phyloP scores from a whole-genome alignment of 2,113 vertebrate species.

The Urocitellus parryii region DNA sequence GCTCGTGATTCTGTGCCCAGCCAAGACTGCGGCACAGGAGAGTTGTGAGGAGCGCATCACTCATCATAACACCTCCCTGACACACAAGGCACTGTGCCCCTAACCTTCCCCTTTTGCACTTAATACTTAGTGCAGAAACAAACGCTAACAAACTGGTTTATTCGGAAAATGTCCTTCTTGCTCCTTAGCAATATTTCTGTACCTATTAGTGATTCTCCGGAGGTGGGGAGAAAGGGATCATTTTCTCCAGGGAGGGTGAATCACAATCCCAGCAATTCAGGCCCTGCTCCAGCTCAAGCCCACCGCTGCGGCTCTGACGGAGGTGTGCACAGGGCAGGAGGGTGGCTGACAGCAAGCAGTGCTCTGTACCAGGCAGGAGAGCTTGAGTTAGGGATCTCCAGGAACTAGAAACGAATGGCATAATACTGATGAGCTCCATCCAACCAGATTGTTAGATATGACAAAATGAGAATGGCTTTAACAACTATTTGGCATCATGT shows the following conservation, averaged over 20 bases:
- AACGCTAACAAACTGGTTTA: background rate
- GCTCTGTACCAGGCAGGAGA: background rate
- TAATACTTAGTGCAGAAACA: too few relatives aligned
- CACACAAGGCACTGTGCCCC: background rate
- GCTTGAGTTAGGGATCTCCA: background rate
- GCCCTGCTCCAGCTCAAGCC: background rate
- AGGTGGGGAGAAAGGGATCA: background rate
- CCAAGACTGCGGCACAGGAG: too few relatives aligned
- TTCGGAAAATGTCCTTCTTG: background rate
- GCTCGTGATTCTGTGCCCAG: too few relatives aligned
- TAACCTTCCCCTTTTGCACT: too few relatives aligned
- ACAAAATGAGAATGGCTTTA: slow-evolving; percentile 51
- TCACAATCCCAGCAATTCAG: background rate
- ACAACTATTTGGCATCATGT: slow-evolving; percentile 68
- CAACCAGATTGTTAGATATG: slow-evolving; percentile 61
- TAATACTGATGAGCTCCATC: slow-evolving; percentile 78
- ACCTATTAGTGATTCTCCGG: background rate
- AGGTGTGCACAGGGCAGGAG: too few relatives aligned
- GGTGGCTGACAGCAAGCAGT: background rate
- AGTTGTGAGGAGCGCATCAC: background rate
- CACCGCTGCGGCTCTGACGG: rapidly evolving
- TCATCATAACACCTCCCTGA: too few relatives aligned
- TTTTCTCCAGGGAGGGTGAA: background rate
- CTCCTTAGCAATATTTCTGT: background rate
- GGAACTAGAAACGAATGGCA: background rate